Percentiles rank a stretch among this genome's conserved stretches.
phyloP scores from a whole-genome alignment of 2,113 vertebrate genomes.

The Myotis lucifugus region DNA sequence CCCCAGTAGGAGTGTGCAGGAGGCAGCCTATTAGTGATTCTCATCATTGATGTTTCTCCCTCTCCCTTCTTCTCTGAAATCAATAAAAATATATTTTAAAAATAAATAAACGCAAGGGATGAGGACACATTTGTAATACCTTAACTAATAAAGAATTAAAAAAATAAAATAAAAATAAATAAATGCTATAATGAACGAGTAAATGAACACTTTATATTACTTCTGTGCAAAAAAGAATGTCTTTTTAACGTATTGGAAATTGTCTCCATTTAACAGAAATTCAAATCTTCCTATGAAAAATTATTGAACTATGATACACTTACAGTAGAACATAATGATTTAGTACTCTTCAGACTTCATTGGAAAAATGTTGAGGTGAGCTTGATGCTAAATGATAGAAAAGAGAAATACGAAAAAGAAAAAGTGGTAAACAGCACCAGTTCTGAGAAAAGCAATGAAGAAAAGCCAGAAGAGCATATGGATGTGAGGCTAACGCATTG shows the following conservation, averaged over 20 bases:
- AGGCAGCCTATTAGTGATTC: no score
- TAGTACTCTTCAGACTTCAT: constrained; percentile 86
- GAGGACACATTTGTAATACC: no score
- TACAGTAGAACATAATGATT: constrained; percentile 81
- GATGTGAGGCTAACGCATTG: constrained; percentile 61
- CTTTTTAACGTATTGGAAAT: constrained; percentile 53
- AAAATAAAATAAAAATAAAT: no score
- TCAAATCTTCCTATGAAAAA: constrained; percentile 80
- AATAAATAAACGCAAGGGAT: no score
- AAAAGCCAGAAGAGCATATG: constrained; percentile 38
- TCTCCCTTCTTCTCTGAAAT: no score
- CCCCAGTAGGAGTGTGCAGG: no score
- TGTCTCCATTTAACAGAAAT: constrained; percentile 85
- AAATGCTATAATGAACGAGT: not conserved
- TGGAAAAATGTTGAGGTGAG: constrained; percentile 37
- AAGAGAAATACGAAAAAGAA: constrained; percentile 59
- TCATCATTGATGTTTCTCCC: no score
- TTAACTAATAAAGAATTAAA: no score
- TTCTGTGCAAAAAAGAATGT: not conserved
- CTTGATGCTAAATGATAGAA: constrained; percentile 28
- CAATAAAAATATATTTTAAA: no score
- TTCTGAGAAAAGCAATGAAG: not conserved
- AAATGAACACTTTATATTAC: constrained; percentile 7
- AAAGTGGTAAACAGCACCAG: not conserved
- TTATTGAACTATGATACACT: constrained; percentile 77